Conservation (phyloP, 2,888 invertebrate species). For the Drosophila villosipedis region DNA sequence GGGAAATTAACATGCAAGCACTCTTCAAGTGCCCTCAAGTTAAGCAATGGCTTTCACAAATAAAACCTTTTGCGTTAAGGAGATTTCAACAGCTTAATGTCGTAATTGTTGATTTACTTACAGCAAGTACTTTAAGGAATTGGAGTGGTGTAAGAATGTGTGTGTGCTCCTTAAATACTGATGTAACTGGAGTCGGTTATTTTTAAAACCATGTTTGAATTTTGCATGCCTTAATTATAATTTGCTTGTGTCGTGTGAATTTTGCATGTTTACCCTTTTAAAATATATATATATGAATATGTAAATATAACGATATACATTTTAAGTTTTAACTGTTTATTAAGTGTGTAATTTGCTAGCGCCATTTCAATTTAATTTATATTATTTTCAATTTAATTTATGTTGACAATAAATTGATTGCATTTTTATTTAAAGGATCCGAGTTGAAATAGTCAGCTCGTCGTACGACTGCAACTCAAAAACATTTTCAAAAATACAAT, state of each 20-base stretch:
- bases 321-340: background rate
- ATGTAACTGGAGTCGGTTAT: background rate
- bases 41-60: slow-evolving; percentile 16
- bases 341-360: background rate
- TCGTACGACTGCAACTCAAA: background rate
- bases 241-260: background rate
- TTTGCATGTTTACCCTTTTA: background rate
- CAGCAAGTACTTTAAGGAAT: background rate
- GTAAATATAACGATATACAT: background rate
- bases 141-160: background rate
- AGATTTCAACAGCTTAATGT: background rate
- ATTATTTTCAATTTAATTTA: background rate
- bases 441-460: background rate
- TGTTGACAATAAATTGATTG: background rate
- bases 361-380: background rate
- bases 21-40: background rate
- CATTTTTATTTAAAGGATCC: background rate
- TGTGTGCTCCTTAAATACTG: background rate
- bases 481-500: background rate
- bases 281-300: background rate
- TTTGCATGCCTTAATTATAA: background rate
- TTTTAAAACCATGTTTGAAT: background rate
- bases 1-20: slow-evolving; percentile 33
- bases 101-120: background rate
- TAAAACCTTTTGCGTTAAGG: background rate